Conservation (phyloP, 1,140 invertebrate species). For the Papilio machaon region DNA sequence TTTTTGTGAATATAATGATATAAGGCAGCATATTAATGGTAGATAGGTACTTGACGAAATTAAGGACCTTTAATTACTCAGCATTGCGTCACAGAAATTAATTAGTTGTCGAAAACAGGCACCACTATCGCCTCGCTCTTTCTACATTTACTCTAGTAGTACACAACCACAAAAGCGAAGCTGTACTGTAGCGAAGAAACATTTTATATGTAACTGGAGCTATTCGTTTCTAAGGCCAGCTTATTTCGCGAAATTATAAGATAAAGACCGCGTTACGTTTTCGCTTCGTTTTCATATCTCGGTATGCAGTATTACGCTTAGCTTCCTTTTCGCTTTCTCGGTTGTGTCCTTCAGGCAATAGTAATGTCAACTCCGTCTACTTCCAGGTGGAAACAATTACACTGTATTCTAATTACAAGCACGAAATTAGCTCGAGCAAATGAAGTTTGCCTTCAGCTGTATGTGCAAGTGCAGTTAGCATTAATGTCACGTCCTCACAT, state of each 20-base stretch:
- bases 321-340: not conserved
- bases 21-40: not conserved
- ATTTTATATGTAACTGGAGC: not conserved
- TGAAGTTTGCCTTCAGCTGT: constrained; percentile 16
- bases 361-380: constrained; percentile 6
- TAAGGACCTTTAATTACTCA: not conserved
- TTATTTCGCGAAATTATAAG: too few species aligned
- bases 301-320: not conserved
- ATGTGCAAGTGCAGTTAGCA: not conserved
- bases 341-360: not conserved
- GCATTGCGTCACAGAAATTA: not conserved
- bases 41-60: not conserved
- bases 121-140: not conserved
- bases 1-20: too few species aligned
- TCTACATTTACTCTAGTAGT: not conserved
- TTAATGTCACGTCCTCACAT: not conserved
- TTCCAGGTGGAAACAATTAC: constrained; percentile 23
- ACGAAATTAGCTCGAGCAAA: constrained; percentile 19
- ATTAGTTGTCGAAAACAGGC: not conserved
- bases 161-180: not conserved
- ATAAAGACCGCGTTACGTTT: too few species aligned
- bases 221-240: not conserved
- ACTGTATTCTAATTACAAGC: constrained; percentile 20
- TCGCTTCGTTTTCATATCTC: too few species aligned
- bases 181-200: not conserved